Base-by-base conservation (phyloP, 2,888 invertebrate species). In the Drosophila stalkeri region DNA sequence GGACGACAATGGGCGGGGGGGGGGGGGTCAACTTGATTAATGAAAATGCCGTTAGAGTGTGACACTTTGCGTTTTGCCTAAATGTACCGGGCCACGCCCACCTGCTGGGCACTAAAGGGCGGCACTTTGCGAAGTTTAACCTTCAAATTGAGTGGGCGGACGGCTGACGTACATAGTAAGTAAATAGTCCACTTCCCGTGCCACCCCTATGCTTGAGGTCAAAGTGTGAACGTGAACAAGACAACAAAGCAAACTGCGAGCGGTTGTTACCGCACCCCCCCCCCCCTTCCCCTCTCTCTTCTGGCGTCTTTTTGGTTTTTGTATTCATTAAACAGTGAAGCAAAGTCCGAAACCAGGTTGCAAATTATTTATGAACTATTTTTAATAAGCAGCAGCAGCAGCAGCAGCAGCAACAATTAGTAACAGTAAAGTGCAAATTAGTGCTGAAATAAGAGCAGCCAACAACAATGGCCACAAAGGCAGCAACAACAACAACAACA, bases 21-120 rank as follows among this genome's bases (percentile, higher is more conserved):
- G 2, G 3, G 54, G 54, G 57, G 20, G 59, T 62, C 60, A 72
- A 74, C 68, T 86, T 86, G 85, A 88, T 86, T 88, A 86, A 86
- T 88, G 85, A 86, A 86, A 86, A 88, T 81, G 80, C 82, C 81
- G 85, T 86, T 84, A 86, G 85, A 86, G 81, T 86, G 86, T 88
- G 85, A 88, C 88, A 86, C 77, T 85, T 88, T 86, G 86, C 76
- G 85, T 86, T n/a, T 14, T 75, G 78, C 74, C 80, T 72, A 74
- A 81, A 77, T 81, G 87, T 71, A 77, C 63, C 67, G 59, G 56
- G 75, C 72, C 80, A 82, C 82, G 80, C 81, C 78, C 80, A 80
- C 77, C 77, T 61, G 72, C 64, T 66, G 64, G 61, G 56, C 54
- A 44, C 33, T 8, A 33, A 16, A 3, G 39, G 27, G 55, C 56